These are phyloP conservation scores for Xestia xanthographa DNA, from an alignment of 2,888 invertebrate species.

Conservation along the genomic window DNA sequence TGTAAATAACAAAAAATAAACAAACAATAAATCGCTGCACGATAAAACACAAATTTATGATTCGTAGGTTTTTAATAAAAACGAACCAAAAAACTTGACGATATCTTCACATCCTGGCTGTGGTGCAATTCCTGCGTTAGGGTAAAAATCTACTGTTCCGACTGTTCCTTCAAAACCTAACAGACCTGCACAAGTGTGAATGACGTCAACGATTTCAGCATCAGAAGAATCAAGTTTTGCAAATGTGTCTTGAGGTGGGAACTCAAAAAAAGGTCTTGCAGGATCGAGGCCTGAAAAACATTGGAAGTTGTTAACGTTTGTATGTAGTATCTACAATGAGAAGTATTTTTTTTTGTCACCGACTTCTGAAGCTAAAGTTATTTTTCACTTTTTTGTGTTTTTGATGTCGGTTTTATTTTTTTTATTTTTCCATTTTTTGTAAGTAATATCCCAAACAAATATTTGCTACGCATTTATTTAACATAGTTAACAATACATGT, in stretches of 20 bases:
- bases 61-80: background rate
- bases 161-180: conserved; percentile 91
- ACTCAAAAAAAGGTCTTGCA: conserved; percentile 92
- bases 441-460: no score
- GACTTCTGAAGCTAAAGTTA: no score
- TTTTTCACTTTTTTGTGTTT: no score
- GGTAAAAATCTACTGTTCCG: conserved; percentile 93
- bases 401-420: no score
- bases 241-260: conserved; percentile 87
- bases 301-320: background rate
- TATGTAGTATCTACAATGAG: no score
- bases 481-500: no score
- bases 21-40: background rate
- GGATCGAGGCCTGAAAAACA: conserved; percentile 91
- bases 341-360: no score
- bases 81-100: conserved; percentile 73
- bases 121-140: conserved; percentile 92
- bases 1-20: conserved; percentile 68
- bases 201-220: conserved; percentile 91
- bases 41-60: background rate
- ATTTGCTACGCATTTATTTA: no score
- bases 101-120: conserved; percentile 92
- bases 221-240: conserved; percentile 90
- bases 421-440: no score
- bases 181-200: conserved; percentile 93